Base-by-base conservation (phyloP, 2,113 vertebrate genomes). In the Ceratotherium simum region DNA sequence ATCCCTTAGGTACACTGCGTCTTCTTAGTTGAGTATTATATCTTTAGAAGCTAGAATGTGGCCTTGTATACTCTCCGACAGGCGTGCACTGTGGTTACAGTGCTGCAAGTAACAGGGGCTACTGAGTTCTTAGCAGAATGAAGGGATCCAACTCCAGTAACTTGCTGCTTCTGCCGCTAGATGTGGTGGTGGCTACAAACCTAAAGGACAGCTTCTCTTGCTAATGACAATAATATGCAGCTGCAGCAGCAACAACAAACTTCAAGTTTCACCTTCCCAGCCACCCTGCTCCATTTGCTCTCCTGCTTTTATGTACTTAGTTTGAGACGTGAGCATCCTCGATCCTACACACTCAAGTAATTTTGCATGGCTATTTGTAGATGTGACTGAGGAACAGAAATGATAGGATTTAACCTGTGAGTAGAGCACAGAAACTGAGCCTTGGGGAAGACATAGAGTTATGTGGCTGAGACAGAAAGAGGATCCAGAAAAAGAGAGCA, bases 231-330 rank as follows among this genome's bases (percentile, higher is more conserved):
- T 42, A 39, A 25, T 13, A 69, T n/a, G 76, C 13, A 42, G 48
- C 76, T 31, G 17, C n/a, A 91, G 62, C 18, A 33, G 62, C 48
- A 56, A 17, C 7, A 12, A 31, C 62, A 25, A 25, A 25, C 27
- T 10, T n/a, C n/a, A 42, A 33, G 62, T 33, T 21, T 33, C 8
- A 23, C 75, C 48, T 42, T 42, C 36, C n/a, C 48, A 33, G n/a
- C 18, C 0, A 1, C 5, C 0, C 2, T 51, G 17, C 25, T 42
- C 64, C 18, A 3, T 23, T 42, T 27, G 8, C 12, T 29, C n/a
- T 54, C n/a, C 1, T 1, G 27, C 16, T 21, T 56, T 69, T 46
- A 42, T 33, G 62, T 17, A 6, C 36, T 42, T 51, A 31, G 39
- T n/a, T 33, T 31, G 31, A 7, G 62, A 13, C 11, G 1, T 11